Percentiles rank a stretch among this genome's conserved stretches.
Evolutionary conservation across 2,888 invertebrate genomes (phyloP).

Genomic region (Hesperia comma): DNA sequence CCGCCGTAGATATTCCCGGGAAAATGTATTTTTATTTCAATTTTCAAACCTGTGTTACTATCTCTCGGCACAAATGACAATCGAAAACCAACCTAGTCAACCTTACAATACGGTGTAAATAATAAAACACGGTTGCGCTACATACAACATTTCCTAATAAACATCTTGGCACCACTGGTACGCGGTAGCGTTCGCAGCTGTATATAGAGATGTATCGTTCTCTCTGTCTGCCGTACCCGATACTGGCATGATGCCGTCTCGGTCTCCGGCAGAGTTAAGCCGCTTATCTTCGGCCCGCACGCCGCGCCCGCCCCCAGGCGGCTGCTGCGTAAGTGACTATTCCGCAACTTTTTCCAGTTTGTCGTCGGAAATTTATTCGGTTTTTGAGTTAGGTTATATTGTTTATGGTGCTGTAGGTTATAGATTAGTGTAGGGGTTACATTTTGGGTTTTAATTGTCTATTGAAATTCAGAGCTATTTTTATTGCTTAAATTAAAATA

Average conservation of each 20-base stretch:
- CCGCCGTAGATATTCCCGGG: conserved; percentile 77
- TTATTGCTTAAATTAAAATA: no score
- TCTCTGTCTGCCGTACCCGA: conserved; percentile 53
- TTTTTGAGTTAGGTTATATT: conserved; percentile 32
- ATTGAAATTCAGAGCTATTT: neutral
- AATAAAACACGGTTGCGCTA: conserved; percentile 34
- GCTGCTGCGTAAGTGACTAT: conserved; percentile 74
- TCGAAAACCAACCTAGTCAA: conserved; percentile 45
- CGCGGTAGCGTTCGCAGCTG: conserved; percentile 75
- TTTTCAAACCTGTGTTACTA: conserved; percentile 48
- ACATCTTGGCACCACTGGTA: conserved; percentile 57
- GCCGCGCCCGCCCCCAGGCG: conserved; percentile 64
- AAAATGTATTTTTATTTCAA: conserved; percentile 83
- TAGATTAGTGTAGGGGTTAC: conserved; percentile 10
- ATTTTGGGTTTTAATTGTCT: neutral
- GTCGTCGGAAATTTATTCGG: conserved; percentile 35
- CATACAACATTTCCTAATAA: conserved; percentile 56
- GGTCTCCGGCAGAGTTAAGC: conserved; percentile 76
- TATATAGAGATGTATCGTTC: conserved; percentile 66
- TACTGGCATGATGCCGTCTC: conserved; percentile 55
- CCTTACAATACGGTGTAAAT: conserved; percentile 42
- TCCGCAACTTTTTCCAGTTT: conserved; percentile 58
- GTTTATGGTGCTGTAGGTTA: conserved; percentile 16
- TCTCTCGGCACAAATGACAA: conserved; percentile 26
- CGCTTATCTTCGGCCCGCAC: conserved; percentile 82